A percentile compares a stretch with the other conserved stretches of the same genome.
These are phyloP conservation scores for Trematomus loennbergii DNA, from an alignment of 2,113 vertebrate genomes.

Conservation along the genomic window DNA sequence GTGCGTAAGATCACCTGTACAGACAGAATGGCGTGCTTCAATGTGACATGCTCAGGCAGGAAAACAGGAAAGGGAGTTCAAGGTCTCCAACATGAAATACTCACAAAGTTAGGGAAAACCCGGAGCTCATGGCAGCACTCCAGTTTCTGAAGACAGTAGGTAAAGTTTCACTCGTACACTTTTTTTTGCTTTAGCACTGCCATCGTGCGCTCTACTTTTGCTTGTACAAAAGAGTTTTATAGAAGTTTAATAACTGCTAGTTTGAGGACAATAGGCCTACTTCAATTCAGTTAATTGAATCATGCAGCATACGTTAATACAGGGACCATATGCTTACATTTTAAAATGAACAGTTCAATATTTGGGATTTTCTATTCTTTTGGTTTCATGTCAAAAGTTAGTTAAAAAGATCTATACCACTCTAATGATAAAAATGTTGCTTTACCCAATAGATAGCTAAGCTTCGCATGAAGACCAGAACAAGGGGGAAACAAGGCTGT, in stretches of 20 bases:
- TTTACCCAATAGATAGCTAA: too few species aligned
- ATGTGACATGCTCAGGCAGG: slow-evolving; percentile 77
- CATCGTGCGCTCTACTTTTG: slow-evolving; percentile 71
- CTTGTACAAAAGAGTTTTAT: slow-evolving; percentile 55
- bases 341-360: too few species aligned
- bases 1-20: slow-evolving; percentile 81
- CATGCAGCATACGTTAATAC: background rate
- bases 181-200: slow-evolving; percentile 61
- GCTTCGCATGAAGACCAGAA: too few species aligned
- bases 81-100: slow-evolving; percentile 77
- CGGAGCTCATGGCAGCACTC: slow-evolving; percentile 66
- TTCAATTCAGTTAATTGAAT: slow-evolving; percentile 15
- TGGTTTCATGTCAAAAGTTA: too few species aligned
- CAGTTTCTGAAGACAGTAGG: slow-evolving; percentile 65
- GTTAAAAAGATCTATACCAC: too few species aligned
- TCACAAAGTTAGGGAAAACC: slow-evolving; percentile 75
- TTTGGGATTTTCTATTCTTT: too few species aligned
- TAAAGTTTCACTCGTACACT: slow-evolving; percentile 60
- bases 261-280: background rate
- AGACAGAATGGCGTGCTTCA: slow-evolving; percentile 76
- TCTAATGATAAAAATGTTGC: too few species aligned
- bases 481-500: too few species aligned
- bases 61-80: slow-evolving; percentile 83
- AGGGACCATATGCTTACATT: too few species aligned
- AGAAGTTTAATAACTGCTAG: slow-evolving; percentile 12